Evolutionary conservation across 2,113 vertebrate genomes (phyloP).

Genomic region (Muscicapa adusta): DNA sequence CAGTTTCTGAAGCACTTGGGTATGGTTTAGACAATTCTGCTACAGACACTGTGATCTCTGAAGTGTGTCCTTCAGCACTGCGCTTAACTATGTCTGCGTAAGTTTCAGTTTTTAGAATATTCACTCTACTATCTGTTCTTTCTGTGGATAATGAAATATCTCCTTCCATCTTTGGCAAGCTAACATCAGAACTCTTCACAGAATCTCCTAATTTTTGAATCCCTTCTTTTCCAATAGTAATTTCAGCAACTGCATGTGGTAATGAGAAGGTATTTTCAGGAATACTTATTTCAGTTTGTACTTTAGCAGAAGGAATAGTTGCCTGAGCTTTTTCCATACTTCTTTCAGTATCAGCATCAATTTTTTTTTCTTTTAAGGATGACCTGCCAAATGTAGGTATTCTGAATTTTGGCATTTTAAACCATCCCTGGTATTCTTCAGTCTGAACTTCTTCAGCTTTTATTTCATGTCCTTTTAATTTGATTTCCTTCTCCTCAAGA

Average conservation of each 20-base stretch:
- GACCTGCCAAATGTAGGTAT: conserved; percentile 38
- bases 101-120: neutral
- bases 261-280: conserved; percentile 11
- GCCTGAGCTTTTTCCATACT: neutral
- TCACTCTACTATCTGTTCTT: neutral
- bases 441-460: neutral
- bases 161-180: neutral
- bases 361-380: neutral
- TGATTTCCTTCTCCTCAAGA: neutral
- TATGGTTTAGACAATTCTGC: neutral
- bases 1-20: neutral
- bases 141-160: neutral
- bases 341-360: neutral
- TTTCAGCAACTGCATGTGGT: neutral
- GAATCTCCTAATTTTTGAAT: conserved; percentile 10
- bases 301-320: neutral
- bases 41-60: neutral
- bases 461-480: conserved; percentile 24
- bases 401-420: conserved; percentile 62
- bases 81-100: neutral
- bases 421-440: conserved; percentile 60
- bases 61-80: neutral
- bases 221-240: neutral
- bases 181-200: neutral
- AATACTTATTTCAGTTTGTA: neutral